Base-by-base conservation (phyloP, 2,888 invertebrate genomes). In the Andrena marginata region DNA sequence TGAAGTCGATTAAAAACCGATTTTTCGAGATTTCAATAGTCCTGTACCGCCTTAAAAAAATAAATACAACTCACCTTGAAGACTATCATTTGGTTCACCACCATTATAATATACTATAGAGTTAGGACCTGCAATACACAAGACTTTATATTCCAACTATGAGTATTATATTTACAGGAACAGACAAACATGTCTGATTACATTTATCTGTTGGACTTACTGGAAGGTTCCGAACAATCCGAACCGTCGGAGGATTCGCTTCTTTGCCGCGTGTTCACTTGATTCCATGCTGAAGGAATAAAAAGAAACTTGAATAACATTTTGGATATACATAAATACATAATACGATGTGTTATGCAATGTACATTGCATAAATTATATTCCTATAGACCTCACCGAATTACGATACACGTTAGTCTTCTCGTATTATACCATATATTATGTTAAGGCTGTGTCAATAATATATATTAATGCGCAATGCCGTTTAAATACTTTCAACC, bases 31-130 rank as follows among this genome's bases (percentile, higher is more conserved):
- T 42, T 42, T 42, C 42, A 4, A 42, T 42, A 42, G 42, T 42
- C 42, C 42, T 13, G 42, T 42, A 13, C 42, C 8, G 8, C 20
- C 20, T 65, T 59, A 26, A 42, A 73, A 59, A 5, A 5, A 56
- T 6, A 62, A 63, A 3, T 54, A 16, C 48, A 67, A 42, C 74
- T 88, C 90, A 95, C 95, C 94, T 90, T 96, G 96, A 69, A 97
- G 95, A 33, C 95, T 95, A 51, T 96, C 95, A 92, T 96, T 97
- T 10, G 97, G 97, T 77, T 96, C 96, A 51, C 95, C 95, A 89
- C 97, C 97, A 88, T 97, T 96, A 94, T 97, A 97, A 94, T 96
- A 97, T 51, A 96, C 94, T 91, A 94, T 95, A 49, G 95, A 94
- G 51, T 95, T 94, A 35, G 95, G 95, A 35, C 94, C 94, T 51